Conservation (phyloP, 1,140 invertebrate genomes). For the Delia radicum region DNA sequence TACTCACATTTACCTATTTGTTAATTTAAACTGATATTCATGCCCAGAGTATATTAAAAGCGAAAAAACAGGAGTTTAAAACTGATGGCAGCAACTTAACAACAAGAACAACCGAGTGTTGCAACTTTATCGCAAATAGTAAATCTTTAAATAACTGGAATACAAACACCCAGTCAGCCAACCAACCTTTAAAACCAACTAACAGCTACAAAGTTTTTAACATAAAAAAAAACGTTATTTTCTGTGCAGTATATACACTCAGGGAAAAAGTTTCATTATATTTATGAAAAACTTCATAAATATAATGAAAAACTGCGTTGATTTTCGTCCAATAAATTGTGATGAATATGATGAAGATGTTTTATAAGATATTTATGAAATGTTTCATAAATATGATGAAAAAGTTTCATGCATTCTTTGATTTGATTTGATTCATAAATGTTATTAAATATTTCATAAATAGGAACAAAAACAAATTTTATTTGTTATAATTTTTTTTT, state of each 20-base stretch:
- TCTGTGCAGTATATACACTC: background rate
- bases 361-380: background rate
- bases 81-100: background rate
- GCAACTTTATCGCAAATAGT: conserved; percentile 16
- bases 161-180: background rate
- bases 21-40: background rate
- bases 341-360: no score
- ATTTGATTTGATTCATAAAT: no score
- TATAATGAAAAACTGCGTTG: background rate
- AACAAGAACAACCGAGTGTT: background rate
- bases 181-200: background rate
- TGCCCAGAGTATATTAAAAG: background rate
- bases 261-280: no score
- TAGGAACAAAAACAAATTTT: no score
- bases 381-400: background rate
- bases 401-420: no score
- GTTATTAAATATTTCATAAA: no score
- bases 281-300: background rate
- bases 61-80: background rate
- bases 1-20: background rate
- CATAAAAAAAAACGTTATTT: background rate
- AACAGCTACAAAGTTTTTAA: background rate
- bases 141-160: conserved; percentile 8
- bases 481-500: no score
- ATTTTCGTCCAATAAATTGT: no score